Evolutionary conservation across 2,113 vertebrate genomes (phyloP).

Genomic region (Macrotus californicus): DNA sequence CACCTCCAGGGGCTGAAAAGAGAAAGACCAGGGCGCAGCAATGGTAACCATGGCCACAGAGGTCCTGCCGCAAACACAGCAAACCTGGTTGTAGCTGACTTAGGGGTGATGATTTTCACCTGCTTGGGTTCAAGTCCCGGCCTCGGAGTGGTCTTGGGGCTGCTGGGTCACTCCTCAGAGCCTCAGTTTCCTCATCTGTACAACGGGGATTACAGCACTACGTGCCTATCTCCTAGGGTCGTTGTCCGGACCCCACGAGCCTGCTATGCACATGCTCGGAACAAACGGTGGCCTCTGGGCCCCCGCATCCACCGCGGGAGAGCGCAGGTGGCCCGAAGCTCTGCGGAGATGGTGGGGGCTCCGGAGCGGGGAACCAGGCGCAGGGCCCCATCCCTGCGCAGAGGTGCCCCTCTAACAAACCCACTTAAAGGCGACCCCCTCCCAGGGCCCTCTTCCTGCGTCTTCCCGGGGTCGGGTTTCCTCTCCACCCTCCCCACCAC

Average conservation of each 20-base stretch:
- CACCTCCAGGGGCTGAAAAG: background rate
- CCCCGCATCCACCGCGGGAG: background rate
- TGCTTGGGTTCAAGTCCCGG: background rate
- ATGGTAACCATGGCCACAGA: too few relatives aligned
- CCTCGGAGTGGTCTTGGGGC: background rate
- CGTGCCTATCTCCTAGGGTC: background rate
- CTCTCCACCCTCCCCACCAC: background rate
- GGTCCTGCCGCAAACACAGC: background rate
- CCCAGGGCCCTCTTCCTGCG: background rate
- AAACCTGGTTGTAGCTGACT: background rate
- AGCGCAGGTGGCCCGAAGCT: background rate
- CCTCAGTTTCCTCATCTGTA: constrained; percentile 26
- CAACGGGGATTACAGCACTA: background rate
- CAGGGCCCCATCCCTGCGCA: background rate
- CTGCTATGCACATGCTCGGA: background rate
- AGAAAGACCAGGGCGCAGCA: background rate
- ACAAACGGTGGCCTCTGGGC: background rate
- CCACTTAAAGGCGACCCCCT: background rate
- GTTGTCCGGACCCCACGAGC: background rate
- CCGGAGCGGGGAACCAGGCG: background rate
- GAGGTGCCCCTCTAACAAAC: background rate
- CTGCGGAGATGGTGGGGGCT: background rate
- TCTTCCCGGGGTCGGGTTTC: background rate
- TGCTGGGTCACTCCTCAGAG: background rate
- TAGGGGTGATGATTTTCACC: background rate